phyloP scores from a whole-genome alignment of 2,888 invertebrate genomes.

The Xestia xanthographa region DNA sequence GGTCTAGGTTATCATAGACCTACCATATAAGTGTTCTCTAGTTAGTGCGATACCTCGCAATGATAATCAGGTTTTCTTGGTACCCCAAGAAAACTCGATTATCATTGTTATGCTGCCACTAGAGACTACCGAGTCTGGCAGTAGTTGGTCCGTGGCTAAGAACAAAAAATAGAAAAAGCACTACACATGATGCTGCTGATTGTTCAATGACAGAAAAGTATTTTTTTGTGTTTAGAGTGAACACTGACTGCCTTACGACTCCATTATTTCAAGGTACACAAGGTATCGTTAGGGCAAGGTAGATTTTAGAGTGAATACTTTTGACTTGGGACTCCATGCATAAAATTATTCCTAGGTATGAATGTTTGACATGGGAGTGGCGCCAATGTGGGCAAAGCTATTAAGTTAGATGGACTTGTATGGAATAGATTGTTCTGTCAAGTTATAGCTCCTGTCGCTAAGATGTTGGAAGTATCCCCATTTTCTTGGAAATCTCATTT shows the following conservation, averaged over 20 bases:
- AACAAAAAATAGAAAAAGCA: neutral
- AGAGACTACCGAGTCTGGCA: neutral
- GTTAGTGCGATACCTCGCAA: too few relatives aligned
- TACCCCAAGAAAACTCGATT: neutral
- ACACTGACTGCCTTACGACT: too few relatives aligned
- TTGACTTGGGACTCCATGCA: constrained; percentile 22
- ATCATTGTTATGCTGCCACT: neutral
- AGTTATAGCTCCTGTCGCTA: constrained; percentile 1
- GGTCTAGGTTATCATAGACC: neutral
- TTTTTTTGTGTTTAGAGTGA: neutral
- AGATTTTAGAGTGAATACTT: too few relatives aligned
- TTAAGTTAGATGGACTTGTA: constrained; percentile 26
- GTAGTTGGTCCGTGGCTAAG: neutral
- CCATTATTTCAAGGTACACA: too few relatives aligned
- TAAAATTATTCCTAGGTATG: constrained; percentile 8
- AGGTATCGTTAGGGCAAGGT: neutral
- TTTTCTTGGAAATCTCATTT: neutral
- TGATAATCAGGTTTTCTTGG: too few relatives aligned
- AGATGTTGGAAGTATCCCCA: neutral
- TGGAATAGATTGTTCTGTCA: constrained; percentile 17
- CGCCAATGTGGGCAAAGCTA: constrained; percentile 18
- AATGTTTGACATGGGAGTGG: constrained; percentile 27
- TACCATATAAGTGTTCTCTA: neutral
- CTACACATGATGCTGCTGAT: neutral
- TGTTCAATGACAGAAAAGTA: neutral